Evolutionary conservation across 92 coral and sea anemone genomes (phyloP), one percentile per base, ranked within the genome.

Genomic region (Epizoanthus stellaris): DNA sequence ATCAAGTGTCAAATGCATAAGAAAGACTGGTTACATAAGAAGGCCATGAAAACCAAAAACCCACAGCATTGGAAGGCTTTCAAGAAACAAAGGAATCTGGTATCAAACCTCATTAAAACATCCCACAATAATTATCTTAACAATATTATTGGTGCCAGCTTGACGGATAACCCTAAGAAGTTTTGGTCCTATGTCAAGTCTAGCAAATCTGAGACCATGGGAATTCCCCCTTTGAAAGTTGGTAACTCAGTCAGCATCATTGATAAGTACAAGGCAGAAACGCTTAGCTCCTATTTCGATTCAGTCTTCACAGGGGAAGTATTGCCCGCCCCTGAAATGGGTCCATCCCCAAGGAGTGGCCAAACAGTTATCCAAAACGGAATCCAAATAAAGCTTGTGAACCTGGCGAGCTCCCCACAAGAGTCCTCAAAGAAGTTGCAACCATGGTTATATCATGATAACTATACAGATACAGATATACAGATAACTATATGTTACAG

Each of bases 211-310:
- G 93, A 90, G 73, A 49, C 67, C 71, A 60, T 77, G 75, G 88
- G 88, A 14, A 82, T 90, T 58, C 90, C 87, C 4, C 86, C 90
- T 47, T 70, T 86, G 7, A 80, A 56, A 70, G 9, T 58, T 80
- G 85, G 62, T 4, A 43, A 86, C 36, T 34, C 23, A 36, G 36
- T 81, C 49, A 54, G 58, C 34, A 15, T 80, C 47, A 16, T 87
- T 8, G 89, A 86, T 36, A 90, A 86, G 43, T 89, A 86, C 54
- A 89, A 89, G 82, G 92, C 92, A 34, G 74, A 85, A 69, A 30
- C 92, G 61, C 70, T 89, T 25, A 85, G 85, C 66, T n/a, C 70
- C 59, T 61, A 85, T 21, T 85, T 79, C 57, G 21, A 67, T 34
- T 85, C 89, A 70, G 89, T 80, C 11, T 85, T 89, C 60, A 89